Conservation (phyloP, 2,888 invertebrate species). For the Bembecia ichneumoniformis region DNA sequence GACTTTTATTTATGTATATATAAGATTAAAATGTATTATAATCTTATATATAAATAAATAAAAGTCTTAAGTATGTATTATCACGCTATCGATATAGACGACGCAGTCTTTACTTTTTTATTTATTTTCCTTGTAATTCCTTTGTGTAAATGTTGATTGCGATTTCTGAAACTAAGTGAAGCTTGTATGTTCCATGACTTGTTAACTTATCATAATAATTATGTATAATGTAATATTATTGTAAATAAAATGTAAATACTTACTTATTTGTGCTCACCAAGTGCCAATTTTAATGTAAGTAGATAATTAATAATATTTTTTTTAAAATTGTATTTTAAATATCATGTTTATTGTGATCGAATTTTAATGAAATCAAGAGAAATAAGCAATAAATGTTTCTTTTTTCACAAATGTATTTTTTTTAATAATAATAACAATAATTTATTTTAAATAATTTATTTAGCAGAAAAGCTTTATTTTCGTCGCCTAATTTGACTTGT, state of each 20-base stretch:
- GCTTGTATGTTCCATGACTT: not conserved
- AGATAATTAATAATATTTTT: slow-evolving; percentile 25
- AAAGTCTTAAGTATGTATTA: no score
- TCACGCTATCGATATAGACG: no score
- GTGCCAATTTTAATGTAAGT: slow-evolving; percentile 64
- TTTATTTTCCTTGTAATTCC: no score
- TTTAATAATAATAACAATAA: not conserved
- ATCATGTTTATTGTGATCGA: slow-evolving; percentile 44
- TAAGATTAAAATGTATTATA: no score
- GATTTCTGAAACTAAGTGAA: not conserved
- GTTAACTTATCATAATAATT: not conserved
- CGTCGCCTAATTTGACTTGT: no score
- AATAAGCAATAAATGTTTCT: slow-evolving; percentile 28
- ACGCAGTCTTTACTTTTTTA: no score
- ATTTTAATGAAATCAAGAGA: slow-evolving; percentile 27
- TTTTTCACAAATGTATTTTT: slow-evolving; percentile 28
- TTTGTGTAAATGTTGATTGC: no score
- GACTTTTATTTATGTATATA: no score
- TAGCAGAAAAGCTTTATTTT: no score
- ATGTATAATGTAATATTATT: slow-evolving; percentile 5
- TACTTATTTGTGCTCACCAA: slow-evolving; percentile 50
- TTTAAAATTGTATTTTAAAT: slow-evolving; percentile 23
- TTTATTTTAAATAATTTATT: no score
- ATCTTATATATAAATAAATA: no score
- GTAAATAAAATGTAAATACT: slow-evolving; percentile 40